Percentiles rank a stretch among this genome's conserved stretches.
Evolutionary conservation across 2,888 invertebrate species (phyloP).

Genomic region (Furcula furcula): DNA sequence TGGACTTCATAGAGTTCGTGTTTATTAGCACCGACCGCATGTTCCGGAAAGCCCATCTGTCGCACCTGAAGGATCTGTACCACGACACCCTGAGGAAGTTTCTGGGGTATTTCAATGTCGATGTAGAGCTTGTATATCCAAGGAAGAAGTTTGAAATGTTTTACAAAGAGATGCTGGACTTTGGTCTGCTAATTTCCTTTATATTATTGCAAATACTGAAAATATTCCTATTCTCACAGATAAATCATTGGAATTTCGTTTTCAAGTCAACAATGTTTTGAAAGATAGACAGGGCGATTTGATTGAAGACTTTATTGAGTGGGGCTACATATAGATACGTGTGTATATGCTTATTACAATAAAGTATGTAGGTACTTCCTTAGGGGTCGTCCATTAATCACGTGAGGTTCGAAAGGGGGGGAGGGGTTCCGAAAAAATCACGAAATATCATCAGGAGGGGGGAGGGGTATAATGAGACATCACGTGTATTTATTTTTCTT

Average conservation of each 20-base stretch:
- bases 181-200: constrained; percentile 32
- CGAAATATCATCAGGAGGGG: too few species aligned
- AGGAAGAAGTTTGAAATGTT: constrained; percentile 33
- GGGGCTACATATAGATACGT: background rate
- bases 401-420: too few species aligned
- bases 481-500: too few species aligned
- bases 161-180: constrained; percentile 32
- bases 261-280: constrained; percentile 23
- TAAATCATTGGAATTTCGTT: constrained; percentile 7
- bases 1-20: constrained; percentile 43
- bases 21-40: constrained; percentile 37
- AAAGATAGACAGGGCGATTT: constrained; percentile 25
- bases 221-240: too few species aligned
- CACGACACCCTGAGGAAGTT: constrained; percentile 30
- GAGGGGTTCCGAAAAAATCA: too few species aligned
- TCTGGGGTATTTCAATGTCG: constrained; percentile 35
- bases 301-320: constrained; percentile 20
- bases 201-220: constrained; percentile 19
- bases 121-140: constrained; percentile 33
- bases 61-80: constrained; percentile 37
- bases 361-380: too few species aligned
- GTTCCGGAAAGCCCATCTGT: constrained; percentile 37
- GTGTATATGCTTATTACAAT: too few species aligned
- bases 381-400: too few species aligned
- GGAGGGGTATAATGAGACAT: too few species aligned